Conservation (phyloP, 2,888 invertebrate species). For the Coenonympha glycerion region DNA sequence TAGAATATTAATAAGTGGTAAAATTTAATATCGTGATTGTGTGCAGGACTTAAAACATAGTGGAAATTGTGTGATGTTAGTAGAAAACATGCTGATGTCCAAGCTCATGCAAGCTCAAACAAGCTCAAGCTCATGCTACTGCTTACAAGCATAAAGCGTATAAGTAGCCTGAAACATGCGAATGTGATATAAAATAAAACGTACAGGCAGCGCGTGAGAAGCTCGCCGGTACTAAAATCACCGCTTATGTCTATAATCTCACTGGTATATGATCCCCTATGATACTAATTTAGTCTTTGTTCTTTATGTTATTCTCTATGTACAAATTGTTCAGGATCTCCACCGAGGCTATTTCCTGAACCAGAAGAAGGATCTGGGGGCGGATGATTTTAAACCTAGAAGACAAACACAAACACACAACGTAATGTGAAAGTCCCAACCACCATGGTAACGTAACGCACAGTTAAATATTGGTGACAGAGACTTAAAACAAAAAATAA, state of each 20-base stretch:
- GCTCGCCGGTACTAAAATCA: conserved; percentile 71
- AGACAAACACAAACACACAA: conserved; percentile 63
- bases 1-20: no score
- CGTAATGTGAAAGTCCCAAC: conserved; percentile 55
- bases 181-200: conserved; percentile 58
- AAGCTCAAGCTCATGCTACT: conserved; percentile 16
- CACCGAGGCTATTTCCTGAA: conserved; percentile 72
- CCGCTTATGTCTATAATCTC: conserved; percentile 74
- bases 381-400: conserved; percentile 76
- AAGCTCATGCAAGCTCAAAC: conserved; percentile 22
- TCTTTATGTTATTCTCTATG: conserved; percentile 64
- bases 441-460: conserved; percentile 40
- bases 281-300: conserved; percentile 74
- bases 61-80: background rate
- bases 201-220: conserved; percentile 67
- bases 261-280: conserved; percentile 71
- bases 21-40: background rate
- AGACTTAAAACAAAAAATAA: conserved; percentile 20
- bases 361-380: conserved; percentile 76
- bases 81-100: no score
- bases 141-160: conserved; percentile 27
- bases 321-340: conserved; percentile 67
- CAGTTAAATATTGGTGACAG: conserved; percentile 21
- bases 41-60: background rate
- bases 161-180: conserved; percentile 43